These are phyloP conservation scores for Tuta absoluta DNA, from an alignment of 2,888 invertebrate species.

Conservation along the genomic window DNA sequence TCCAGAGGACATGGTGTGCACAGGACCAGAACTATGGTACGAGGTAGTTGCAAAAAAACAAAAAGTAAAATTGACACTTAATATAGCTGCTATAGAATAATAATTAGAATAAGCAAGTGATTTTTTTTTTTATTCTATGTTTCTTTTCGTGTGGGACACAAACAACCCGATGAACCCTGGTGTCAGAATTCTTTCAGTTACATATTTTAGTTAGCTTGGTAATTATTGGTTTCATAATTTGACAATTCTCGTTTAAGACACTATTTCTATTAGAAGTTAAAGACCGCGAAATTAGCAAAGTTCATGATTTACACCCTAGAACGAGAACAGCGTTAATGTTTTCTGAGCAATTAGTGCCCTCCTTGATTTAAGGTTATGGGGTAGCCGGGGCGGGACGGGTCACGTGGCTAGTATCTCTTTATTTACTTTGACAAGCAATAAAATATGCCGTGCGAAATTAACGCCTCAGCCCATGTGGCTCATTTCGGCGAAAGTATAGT, in stretches of 20 bases:
- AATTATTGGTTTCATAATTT: too few relatives aligned
- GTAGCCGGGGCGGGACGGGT: constrained; percentile 54
- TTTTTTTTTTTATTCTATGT: too few relatives aligned
- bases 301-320: constrained; percentile 43
- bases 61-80: too few relatives aligned
- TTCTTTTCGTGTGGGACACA: too few relatives aligned
- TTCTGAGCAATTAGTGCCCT: constrained; percentile 77
- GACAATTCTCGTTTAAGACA: not conserved
- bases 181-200: too few relatives aligned
- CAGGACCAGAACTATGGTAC: too few relatives aligned
- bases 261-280: not conserved
- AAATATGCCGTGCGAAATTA: constrained; percentile 61
- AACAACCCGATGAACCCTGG: too few relatives aligned
- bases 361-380: constrained; percentile 75
- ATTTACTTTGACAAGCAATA: constrained; percentile 67
- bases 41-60: too few relatives aligned
- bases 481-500: constrained; percentile 30
- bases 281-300: constrained; percentile 22
- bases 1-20: too few relatives aligned
- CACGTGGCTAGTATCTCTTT: constrained; percentile 76
- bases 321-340: constrained; percentile 65
- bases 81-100: too few relatives aligned
- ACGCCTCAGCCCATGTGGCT: constrained; percentile 39
- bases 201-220: too few relatives aligned
- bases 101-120: too few relatives aligned